Evolutionary conservation across 2,113 vertebrate genomes (phyloP).

Genomic region (Ciconia boyciana): DNA sequence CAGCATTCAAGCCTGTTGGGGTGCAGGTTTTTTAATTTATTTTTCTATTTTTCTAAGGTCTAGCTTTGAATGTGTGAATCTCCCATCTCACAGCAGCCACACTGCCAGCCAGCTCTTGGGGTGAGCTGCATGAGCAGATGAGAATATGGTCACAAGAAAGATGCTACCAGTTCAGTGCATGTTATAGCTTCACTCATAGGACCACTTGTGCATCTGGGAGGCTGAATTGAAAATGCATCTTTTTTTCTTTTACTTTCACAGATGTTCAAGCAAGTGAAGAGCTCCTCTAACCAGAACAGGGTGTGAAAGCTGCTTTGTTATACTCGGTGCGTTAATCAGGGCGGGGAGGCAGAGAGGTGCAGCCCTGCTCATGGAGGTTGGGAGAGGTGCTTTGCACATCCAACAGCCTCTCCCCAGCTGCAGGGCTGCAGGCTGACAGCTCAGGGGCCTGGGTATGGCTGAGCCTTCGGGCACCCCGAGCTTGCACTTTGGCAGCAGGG

Average conservation of each 20-base stretch:
- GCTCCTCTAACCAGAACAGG: not conserved
- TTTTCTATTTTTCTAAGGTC: not conserved
- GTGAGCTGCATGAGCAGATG: not conserved
- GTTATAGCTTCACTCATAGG: not conserved
- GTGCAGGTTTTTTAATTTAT: not conserved
- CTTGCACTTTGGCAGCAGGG: not conserved
- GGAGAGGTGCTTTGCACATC: not conserved
- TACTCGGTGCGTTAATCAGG: not conserved
- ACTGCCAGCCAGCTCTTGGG: not conserved
- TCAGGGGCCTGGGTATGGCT: fast-evolving
- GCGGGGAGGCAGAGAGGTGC: not conserved
- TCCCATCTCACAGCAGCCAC: not conserved
- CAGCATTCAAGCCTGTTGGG: not conserved
- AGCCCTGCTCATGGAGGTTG: not conserved
- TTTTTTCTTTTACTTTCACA: not conserved
- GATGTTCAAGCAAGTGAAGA: not conserved
- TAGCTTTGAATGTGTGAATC: not conserved
- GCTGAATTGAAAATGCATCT: not conserved
- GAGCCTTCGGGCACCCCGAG: not conserved
- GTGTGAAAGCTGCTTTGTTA: not conserved
- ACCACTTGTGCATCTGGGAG: not conserved
- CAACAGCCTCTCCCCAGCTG: not conserved
- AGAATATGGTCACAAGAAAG: not conserved
- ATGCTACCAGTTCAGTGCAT: not conserved
- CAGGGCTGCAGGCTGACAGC: not conserved